Evolutionary conservation across 2,113 vertebrate species (phyloP).

Genomic region (Microtus oregoni): DNA sequence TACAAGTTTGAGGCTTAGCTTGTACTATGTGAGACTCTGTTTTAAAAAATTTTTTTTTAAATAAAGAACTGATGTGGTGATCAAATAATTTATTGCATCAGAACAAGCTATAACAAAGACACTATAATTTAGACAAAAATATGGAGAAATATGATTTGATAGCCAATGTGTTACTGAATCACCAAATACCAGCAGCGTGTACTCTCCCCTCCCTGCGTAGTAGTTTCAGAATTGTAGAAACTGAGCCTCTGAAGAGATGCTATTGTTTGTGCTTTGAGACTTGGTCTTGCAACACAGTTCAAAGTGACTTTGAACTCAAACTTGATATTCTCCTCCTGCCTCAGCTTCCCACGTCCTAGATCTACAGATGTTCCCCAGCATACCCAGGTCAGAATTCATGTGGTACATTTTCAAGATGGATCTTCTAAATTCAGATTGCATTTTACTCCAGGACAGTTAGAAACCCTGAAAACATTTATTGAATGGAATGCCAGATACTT

Average conservation of each 20-base stretch:
- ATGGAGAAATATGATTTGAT: neutral
- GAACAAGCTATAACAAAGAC: conserved; percentile 1
- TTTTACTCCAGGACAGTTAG: conserved; percentile 32
- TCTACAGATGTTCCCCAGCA: neutral
- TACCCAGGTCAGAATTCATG: neutral
- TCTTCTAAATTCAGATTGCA: neutral
- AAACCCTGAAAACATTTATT: conserved; percentile 40
- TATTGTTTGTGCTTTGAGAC: neutral
- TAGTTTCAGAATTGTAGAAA: neutral
- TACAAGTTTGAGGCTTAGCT: neutral
- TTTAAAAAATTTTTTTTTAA: neutral
- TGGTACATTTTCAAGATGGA: neutral
- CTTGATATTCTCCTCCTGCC: neutral
- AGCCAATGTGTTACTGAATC: neutral
- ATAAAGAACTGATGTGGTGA: neutral
- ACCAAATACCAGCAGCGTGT: neutral
- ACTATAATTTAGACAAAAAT: neutral
- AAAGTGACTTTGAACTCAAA: neutral
- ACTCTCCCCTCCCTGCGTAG: neutral
- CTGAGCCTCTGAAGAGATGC: neutral
- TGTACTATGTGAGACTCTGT: neutral
- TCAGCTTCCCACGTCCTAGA: neutral
- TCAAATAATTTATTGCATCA: neutral
- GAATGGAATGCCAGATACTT: conserved; percentile 12
- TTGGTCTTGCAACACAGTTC: neutral